These are phyloP conservation scores for Alligator sinensis DNA, from an alignment of 2,113 vertebrate species.

Conservation along the genomic window DNA sequence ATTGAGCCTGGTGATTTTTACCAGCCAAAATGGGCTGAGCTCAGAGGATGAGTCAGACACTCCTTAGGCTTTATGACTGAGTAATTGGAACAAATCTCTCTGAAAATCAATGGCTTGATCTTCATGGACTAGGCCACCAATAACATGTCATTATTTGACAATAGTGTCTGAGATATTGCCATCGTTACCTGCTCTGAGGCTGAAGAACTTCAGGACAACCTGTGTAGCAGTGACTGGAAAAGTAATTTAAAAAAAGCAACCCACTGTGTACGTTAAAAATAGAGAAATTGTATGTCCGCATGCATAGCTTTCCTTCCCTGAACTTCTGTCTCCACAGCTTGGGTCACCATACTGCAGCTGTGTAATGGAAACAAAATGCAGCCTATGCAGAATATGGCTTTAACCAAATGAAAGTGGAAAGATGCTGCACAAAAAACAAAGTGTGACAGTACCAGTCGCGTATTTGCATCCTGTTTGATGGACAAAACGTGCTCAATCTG, in stretches of 20 bases:
- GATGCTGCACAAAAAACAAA: background rate
- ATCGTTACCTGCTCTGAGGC: background rate
- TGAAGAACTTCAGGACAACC: background rate
- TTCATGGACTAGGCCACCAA: background rate
- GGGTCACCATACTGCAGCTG: background rate
- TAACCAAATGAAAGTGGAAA: background rate
- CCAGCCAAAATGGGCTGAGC: background rate
- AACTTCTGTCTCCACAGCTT: background rate
- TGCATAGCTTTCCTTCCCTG: background rate
- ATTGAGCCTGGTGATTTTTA: no score
- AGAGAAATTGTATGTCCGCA: background rate
- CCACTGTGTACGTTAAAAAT: background rate
- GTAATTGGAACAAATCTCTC: background rate
- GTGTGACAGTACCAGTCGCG: background rate
- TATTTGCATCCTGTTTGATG: background rate
- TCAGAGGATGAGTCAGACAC: background rate
- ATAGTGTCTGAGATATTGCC: background rate
- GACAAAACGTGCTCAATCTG: fast-evolving
- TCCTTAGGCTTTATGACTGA: background rate
- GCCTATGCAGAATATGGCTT: background rate
- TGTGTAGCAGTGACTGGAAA: background rate
- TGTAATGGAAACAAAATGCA: background rate
- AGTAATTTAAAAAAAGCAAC: background rate
- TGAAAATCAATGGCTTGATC: background rate
- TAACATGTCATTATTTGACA: background rate